Evolutionary conservation across 2,888 invertebrate genomes (phyloP), one percentile per base, ranked within the genome.

Genomic region (Physocephala rufipes): DNA sequence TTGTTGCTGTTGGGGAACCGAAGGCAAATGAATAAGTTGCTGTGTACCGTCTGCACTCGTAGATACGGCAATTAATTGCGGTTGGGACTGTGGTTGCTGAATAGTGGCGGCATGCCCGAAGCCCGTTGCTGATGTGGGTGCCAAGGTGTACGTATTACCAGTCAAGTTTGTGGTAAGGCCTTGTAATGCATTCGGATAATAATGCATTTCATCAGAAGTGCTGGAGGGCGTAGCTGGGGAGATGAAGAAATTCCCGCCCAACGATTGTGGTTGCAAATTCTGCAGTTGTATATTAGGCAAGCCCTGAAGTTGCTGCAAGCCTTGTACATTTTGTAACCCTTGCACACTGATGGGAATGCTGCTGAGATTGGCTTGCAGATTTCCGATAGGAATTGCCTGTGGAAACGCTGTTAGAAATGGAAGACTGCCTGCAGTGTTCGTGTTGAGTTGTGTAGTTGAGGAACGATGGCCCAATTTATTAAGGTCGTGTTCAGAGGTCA

Each of bases 161-260:
- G 82, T 81, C 4, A 84, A 66, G 66, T 82, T 82, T 7, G 84
- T 80, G 0, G 83, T 81, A 64, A 83, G 67, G 15, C 82, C 81
- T 67, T 84, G 82, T 63, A 83, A 62, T 0, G 84, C 79, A 36
- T 81, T 84, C n/a, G 83, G 79, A 47, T 82, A 82, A 2, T 83
- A 70, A 28, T 84, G 84, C 53, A 83, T 65, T 63, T 83, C 83
- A 5, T 83, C 79, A 1, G 74, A 73, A 2, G 63, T 67, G 15
- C 47, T 67, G 0, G 75, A 62, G 12, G 73, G 73, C 21, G 71
- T 66, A 0, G 82, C 73, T 36, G 81, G 79, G 2, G 82, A 83
- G 19, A 83, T 77, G 49, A 82, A 83, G 65, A 84, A 84, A 72
- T 82, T 82, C n/a, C 82, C 82, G 62, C 81, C 83, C 66, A 82